Base-by-base conservation (phyloP, 2,888 invertebrate genomes). In the Stegana nigrithorax region DNA sequence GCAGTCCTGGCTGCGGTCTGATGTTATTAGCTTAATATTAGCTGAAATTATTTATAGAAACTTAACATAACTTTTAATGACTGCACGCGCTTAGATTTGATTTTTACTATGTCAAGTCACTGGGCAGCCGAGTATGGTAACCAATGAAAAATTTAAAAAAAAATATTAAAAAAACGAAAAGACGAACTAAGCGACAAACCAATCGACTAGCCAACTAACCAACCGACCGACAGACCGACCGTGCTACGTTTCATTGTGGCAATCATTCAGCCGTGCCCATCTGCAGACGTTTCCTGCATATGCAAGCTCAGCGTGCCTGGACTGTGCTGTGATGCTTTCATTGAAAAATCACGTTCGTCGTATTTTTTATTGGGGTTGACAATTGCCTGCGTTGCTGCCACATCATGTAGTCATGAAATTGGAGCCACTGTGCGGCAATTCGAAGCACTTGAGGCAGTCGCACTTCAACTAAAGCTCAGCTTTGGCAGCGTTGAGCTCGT, bases 61-160 rank as follows among this genome's bases (percentile, higher is more conserved):
- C 29, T 21, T 21, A 55, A 55, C 67, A 70, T 65, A 74, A 70
- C 64, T 66, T 68, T 70, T 72, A 73, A 76, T 73, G 73, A 67
- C 64, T 75, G 72, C 72, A 75, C 70, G 72, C 73, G 66, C 66
- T 26, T 7, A 36, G 14, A 39, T 68, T 70, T 76, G 73, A 73
- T 73, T 60, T 42, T 57, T 21, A 51, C 27, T 29, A 21, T n/a
- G n/a, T n/a, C n/a, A n/a, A n/a, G n/a, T n/a, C n/a, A n/a, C n/a
- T n/a, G n/a, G n/a, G n/a, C n/a, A n/a, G n/a, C n/a, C n/a, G n/a
- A n/a, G n/a, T n/a, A n/a, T n/a, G n/a, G n/a, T n/a, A n/a, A n/a
- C n/a, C n/a, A n/a, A n/a, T n/a, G n/a, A n/a, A n/a, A n/a, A n/a
- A n/a, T n/a, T n/a, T n/a, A n/a, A n/a, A n/a, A n/a, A n/a, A n/a